phyloP scores from a whole-genome alignment of 2,888 invertebrate species.

The Drosophila subquinaria region DNA sequence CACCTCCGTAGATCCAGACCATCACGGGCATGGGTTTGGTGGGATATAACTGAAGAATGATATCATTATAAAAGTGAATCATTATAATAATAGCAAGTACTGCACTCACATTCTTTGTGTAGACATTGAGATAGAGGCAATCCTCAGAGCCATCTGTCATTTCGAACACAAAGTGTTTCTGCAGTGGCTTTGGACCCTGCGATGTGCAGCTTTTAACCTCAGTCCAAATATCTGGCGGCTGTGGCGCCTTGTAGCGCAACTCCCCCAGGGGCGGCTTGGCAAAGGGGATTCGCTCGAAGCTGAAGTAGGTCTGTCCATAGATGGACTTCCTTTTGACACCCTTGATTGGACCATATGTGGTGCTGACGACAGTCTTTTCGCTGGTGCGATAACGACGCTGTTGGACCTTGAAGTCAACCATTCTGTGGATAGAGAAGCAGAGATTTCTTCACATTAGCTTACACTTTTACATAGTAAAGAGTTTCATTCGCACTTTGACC shows the following conservation, averaged over 20 bases:
- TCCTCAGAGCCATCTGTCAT: conserved; percentile 87
- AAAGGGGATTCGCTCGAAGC: conserved; percentile 84
- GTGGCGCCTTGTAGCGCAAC: conserved; percentile 85
- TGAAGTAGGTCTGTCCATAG: conserved; percentile 83
- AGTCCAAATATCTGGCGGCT: conserved; percentile 85
- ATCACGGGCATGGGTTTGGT: conserved; percentile 85
- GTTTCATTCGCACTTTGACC: conserved; percentile 1
- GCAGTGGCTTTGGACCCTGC: conserved; percentile 83
- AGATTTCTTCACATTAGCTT: background rate
- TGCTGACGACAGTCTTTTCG: conserved; percentile 82
- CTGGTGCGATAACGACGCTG: conserved; percentile 81
- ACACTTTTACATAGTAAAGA: background rate
- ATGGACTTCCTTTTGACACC: conserved; percentile 84
- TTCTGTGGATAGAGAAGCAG: conserved; percentile 53
- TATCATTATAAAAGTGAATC: background rate
- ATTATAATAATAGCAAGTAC: too few relatives aligned
- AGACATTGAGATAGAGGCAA: conserved; percentile 87
- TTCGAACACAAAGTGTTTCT: conserved; percentile 84
- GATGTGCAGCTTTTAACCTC: conserved; percentile 85
- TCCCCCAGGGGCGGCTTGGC: conserved; percentile 84
- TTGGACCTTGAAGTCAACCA: conserved; percentile 82
- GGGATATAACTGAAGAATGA: conserved; percentile 75
- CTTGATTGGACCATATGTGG: conserved; percentile 83
- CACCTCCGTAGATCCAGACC: conserved; percentile 87
- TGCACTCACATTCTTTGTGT: conserved; percentile 83